These are phyloP conservation scores for Philonicus albiceps DNA, from an alignment of 2,888 invertebrate species.

Conservation along the genomic window DNA sequence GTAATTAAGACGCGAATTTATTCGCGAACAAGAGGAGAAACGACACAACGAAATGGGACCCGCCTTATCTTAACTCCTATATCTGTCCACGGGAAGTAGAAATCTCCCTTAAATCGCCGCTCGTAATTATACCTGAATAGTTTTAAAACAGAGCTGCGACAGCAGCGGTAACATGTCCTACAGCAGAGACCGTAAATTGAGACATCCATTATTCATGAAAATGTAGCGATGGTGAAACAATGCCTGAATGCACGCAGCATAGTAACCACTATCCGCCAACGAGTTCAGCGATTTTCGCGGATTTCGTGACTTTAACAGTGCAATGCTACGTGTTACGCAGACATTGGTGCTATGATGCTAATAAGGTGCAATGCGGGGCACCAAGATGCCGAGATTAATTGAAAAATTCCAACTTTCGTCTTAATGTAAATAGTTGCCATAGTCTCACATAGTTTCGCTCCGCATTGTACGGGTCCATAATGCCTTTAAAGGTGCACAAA, in stretches of 20 bases:
- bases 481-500: neutral
- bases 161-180: neutral
- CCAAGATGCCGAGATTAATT: neutral
- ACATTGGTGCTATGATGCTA: neutral
- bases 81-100: neutral
- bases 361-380: neutral
- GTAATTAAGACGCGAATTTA: conserved; percentile 21
- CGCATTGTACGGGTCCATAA: neutral
- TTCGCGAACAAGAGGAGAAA: neutral
- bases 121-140: neutral
- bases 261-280: neutral
- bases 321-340: neutral
- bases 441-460: neutral
- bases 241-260: neutral
- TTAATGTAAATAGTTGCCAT: neutral
- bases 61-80: neutral
- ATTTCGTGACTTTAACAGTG: neutral
- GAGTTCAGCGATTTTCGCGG: neutral
- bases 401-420: neutral
- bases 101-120: neutral
- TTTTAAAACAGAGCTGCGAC: neutral
- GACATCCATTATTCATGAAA: neutral
- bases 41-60: neutral
- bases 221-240: neutral
- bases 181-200: neutral